Conservation (phyloP, 2,888 invertebrate genomes). For the Parnassius glacialis region DNA sequence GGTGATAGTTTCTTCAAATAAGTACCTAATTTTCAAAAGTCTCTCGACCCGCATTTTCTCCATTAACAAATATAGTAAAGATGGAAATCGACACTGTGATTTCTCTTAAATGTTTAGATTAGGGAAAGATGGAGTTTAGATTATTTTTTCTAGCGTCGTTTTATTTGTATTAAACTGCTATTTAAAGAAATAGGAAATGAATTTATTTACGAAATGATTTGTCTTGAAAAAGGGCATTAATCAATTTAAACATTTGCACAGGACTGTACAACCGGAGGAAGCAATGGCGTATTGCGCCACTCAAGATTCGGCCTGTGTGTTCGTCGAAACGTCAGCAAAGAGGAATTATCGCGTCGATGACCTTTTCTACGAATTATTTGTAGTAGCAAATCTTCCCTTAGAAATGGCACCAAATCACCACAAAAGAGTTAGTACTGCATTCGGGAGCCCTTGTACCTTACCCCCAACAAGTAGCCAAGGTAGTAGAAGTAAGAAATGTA, state of each 20-base stretch:
- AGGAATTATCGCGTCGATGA: conserved; percentile 90
- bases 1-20: too few relatives aligned
- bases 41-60: too few relatives aligned
- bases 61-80: too few relatives aligned
- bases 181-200: too few relatives aligned
- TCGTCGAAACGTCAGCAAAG: conserved; percentile 92
- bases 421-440: conserved; percentile 84
- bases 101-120: too few relatives aligned
- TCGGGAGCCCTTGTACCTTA: conserved; percentile 88
- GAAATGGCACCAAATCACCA: conserved; percentile 96
- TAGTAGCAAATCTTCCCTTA: conserved; percentile 89
- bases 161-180: too few relatives aligned
- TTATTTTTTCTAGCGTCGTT: too few relatives aligned
- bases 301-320: conserved; percentile 88
- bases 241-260: conserved; percentile 43
- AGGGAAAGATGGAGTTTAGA: conserved; percentile 4
- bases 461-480: conserved; percentile 85
- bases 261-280: conserved; percentile 89
- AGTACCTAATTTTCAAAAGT: too few relatives aligned
- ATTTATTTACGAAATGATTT: too few relatives aligned
- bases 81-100: too few relatives aligned
- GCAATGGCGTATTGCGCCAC: conserved; percentile 88
- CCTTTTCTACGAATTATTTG: conserved; percentile 91
- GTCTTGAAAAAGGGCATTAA: too few relatives aligned
- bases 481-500: conserved; percentile 86